phyloP scores from a whole-genome alignment of 2,797 vertebrate species.

The Esox masquinongy region DNA sequence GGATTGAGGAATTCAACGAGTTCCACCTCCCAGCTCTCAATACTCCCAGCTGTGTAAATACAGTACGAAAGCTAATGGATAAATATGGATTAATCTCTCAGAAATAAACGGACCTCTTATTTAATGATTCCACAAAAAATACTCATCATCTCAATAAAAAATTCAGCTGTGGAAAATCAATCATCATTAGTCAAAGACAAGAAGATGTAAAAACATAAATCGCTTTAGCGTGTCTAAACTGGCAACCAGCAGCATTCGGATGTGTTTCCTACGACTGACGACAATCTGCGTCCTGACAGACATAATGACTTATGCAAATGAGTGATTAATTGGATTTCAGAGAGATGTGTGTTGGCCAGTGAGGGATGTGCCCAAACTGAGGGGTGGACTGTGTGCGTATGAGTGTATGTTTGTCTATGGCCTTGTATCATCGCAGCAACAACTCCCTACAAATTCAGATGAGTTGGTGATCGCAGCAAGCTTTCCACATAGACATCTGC shows the following conservation, averaged over 20 bases:
- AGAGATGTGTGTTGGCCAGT: constrained; percentile 55
- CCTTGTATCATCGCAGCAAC: no score
- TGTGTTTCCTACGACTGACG: constrained; percentile 70
- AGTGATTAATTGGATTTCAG: constrained; percentile 67
- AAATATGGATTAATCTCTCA: not conserved
- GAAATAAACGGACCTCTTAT: not conserved
- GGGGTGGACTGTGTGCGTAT: constrained; percentile 33
- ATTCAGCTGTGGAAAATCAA: constrained; percentile 48
- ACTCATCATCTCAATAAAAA: constrained; percentile 41
- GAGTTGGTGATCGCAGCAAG: no score
- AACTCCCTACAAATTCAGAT: no score
- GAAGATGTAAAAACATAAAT: constrained; percentile 55
- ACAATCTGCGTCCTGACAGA: constrained; percentile 64
- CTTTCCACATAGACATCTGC: not conserved
- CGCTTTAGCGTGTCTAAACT: constrained; percentile 64
- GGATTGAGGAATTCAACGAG: constrained; percentile 40
- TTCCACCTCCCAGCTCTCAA: constrained; percentile 20
- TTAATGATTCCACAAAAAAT: constrained; percentile 12
- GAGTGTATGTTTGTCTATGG: constrained; percentile 2
- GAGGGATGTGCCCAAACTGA: constrained; percentile 35
- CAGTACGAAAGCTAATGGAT: not conserved
- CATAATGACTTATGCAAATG: constrained; percentile 77
- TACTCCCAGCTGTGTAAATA: no score
- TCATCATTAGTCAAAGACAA: constrained; percentile 69
- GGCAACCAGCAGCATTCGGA: constrained; percentile 41